Evolutionary conservation across 2,113 vertebrate genomes (phyloP).

Genomic region (Laticauda colubrina): DNA sequence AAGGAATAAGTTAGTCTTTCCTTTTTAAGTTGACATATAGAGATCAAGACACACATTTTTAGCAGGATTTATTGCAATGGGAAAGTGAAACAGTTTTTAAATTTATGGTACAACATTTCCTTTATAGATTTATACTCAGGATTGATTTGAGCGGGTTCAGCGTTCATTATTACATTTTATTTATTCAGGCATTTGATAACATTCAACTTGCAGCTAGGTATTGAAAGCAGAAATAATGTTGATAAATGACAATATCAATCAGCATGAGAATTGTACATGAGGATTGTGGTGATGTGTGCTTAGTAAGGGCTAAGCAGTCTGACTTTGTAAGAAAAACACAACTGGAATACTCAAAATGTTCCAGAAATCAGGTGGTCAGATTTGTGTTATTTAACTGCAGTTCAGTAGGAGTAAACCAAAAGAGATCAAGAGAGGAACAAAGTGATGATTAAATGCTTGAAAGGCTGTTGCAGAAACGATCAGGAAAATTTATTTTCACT

Average conservation of each 20-base stretch:
- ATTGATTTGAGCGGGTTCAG: slow-evolving; percentile 45
- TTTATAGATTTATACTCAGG: slow-evolving; percentile 41
- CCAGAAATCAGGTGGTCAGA: slow-evolving; percentile 20
- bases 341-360: slow-evolving; percentile 43
- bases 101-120: slow-evolving; percentile 29
- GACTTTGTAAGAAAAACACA: slow-evolving; percentile 41
- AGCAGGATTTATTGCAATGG: slow-evolving; percentile 35
- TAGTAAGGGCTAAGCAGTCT: slow-evolving; percentile 39
- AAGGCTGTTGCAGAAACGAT: background rate
- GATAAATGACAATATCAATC: slow-evolving; percentile 51
- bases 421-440: background rate
- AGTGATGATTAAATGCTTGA: slow-evolving; percentile 1
- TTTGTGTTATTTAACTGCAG: background rate
- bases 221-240: slow-evolving; percentile 51
- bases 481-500: background rate
- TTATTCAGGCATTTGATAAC: slow-evolving; percentile 52
- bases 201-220: slow-evolving; percentile 40
- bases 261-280: slow-evolving; percentile 59
- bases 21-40: background rate
- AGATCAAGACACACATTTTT: slow-evolving; percentile 39
- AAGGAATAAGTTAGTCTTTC: slow-evolving; percentile 32
- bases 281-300: slow-evolving; percentile 54
- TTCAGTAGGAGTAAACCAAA: slow-evolving; percentile 5
- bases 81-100: slow-evolving; percentile 41
- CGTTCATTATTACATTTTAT: slow-evolving; percentile 37